Evolutionary conservation across 2,888 invertebrate species (phyloP), one percentile per base, ranked within the genome.

Genomic region (Brenthis hecate): DNA sequence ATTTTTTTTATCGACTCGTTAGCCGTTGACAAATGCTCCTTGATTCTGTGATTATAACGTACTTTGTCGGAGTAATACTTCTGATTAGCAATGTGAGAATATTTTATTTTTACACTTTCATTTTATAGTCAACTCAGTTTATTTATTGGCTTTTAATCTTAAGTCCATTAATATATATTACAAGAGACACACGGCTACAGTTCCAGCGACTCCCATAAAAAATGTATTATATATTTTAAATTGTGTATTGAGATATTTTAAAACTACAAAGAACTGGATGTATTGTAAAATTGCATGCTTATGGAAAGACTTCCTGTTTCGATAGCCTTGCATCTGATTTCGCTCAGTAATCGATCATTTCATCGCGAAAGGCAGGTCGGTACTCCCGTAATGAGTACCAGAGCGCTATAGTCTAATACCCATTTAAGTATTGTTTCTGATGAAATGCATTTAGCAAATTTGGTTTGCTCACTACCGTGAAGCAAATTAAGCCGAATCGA

Each of bases 1-100:
- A 88, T 88, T 87, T 28, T 28, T 88, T 89, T 91, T 87, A 89
- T 90, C 85, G 84, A 83, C 85, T 91, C 87, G 86, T 91, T 91
- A 90, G 83, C 77, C 77, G 73, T 81, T 86, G 84, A 90, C 88
- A 86, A 88, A 91, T 90, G 84, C 75, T 79, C 79, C 80, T 81
- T 81, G 84, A 88, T 87, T 85, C 80, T 81, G 79, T 85, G 89
- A 88, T 89, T 86, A 89, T 89, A 87, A 87, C 85, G 79, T 80
- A 80, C 80, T 90, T 85, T 81, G 87, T 88, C 86, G 85, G 82
- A 83, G 85, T 88, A 81, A 85, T 81, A 78, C 80, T 54, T 78
- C 78, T 81, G 83, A 88, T 89, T 86, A 86, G 80, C 80, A 79
- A 82, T 83, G 82, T 85, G 85, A 81, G 84, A 85, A 82, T 80